Evolutionary conservation across 2,113 vertebrate species (phyloP), one percentile per base, ranked within the genome.

Genomic region (Phrynosoma blainvillii): DNA sequence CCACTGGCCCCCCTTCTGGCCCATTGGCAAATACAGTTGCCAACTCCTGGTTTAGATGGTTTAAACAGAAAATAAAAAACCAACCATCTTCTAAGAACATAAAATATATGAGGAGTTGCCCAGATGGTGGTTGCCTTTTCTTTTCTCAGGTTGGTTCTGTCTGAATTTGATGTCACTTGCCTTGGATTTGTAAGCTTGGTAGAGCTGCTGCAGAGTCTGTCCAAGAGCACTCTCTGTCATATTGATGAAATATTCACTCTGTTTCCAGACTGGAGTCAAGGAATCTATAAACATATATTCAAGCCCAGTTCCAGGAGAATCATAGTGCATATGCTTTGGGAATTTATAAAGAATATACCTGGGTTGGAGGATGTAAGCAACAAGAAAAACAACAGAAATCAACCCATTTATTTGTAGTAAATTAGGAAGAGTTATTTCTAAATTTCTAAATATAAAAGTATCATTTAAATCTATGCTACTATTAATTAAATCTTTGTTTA

Each of bases 301-400:
- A 82, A 99, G 95, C 0, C 99, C 98, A 83, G 96, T 96, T 78
- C 95, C 87, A 36, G 87, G 20, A 8, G 91, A 79, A 62, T 94
- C 84, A 2, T 95, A 92, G 62, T 96, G 96, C 93, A 90, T 93
- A 23, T 94, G 91, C 91, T 91, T 97, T 3, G 98, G 98, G 91
- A 99, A 90, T 87, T 99, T 99, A 94, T 99, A 99, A 91, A 99
- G 96, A 80, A 94, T 88, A 90, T 98, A 98, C 98, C 98, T 99
- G 91, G 23, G 80, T 23, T 32, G 54, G 30, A 11, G 70, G 7
- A 62, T 40, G 21, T 27, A 40, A 84, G 94, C 68, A 90, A 62
- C 54, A 71, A 62, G 56, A 71, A 91, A 80, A 82, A 87, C 80
- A 70, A 2, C 56, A 30, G 52, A 71, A 71, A 80, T 89, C 42